Evolutionary conservation across 2,888 invertebrate genomes (phyloP).

Genomic region (Cryptus armator): DNA sequence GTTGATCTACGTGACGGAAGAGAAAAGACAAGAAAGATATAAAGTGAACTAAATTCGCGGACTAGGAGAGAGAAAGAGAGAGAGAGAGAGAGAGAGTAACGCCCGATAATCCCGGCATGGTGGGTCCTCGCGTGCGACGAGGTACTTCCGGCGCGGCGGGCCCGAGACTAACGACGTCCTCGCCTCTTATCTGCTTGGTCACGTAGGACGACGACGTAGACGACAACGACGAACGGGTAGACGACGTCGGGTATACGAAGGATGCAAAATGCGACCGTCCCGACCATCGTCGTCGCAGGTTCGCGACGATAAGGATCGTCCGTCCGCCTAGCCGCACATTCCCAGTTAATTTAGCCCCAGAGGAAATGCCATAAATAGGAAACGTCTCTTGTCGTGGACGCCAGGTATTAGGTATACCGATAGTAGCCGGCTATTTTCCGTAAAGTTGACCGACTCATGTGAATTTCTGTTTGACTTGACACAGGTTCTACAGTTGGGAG

Average conservation of each 20-base stretch:
- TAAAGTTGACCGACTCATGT: conserved; percentile 20
- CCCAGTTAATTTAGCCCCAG: conserved; percentile 81
- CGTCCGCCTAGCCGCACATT: conserved; percentile 76
- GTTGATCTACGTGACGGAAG: conserved; percentile 51
- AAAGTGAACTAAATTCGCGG: conserved; percentile 29
- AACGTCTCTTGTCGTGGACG: conserved; percentile 70
- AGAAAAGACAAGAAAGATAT: conserved; percentile 40
- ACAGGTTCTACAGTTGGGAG: not conserved
- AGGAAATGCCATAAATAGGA: conserved; percentile 82
- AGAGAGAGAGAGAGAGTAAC: conserved; percentile 69
- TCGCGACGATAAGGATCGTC: conserved; percentile 65
- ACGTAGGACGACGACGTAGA: conserved; percentile 73
- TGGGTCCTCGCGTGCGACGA: conserved; percentile 82
- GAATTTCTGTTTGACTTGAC: conserved; percentile 27
- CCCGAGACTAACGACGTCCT: conserved; percentile 83
- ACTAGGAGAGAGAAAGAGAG: conserved; percentile 11
- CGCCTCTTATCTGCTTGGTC: conserved; percentile 82
- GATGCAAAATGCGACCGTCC: conserved; percentile 69
- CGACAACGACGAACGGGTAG: conserved; percentile 45
- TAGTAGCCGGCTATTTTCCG: not conserved
- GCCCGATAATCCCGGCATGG: conserved; percentile 76
- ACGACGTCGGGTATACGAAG: conserved; percentile 71
- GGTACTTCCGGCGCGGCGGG: conserved; percentile 79
- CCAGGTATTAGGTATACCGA: conserved; percentile 19
- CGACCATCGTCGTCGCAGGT: conserved; percentile 41